Base-by-base conservation (phyloP, 2,113 vertebrate species). In the Anser cygnoides region DNA sequence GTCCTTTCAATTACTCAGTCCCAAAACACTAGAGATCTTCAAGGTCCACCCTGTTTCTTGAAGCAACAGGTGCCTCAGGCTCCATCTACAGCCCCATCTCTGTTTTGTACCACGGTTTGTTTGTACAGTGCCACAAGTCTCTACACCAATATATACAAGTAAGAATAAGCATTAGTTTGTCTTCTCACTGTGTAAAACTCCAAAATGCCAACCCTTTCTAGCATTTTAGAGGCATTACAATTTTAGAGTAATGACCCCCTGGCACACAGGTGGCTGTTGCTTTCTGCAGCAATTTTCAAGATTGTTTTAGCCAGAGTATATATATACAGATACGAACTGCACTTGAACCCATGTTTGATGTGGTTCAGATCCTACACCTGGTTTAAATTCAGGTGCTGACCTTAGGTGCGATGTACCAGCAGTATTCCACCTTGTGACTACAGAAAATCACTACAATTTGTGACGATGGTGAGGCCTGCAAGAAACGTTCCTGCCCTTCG, bases 381-480 rank as follows among this genome's bases (percentile, higher is more conserved):
- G 17, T 55, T 90, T 86, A 80, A 87, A 74, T 43, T 28, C 57
- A 62, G 28, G 8, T 63, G 50, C 63, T 90, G 75, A 50, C 41
- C 55, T 59, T 18, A 50, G 16, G n/a, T 89, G 16, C 29, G 73
- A 4, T 1, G 3, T 11, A 76, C 59, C 22, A 75, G 46, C 59
- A 84, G 59, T 37, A 52, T 29, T 71, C 37, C 13, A 71, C 12
- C 49, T 50, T 25, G 26, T 35, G 18, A 26, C 68, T 52, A 52
- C 14, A 22, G 25, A 71, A 20, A 35, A 71, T 29, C 6, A 6
- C 68, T 37, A 21, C 18, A 71, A 28, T 37, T 28, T 37, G 49
- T 52, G 44, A 13, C 15, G 9, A 62, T 7, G 6, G 8, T 0
- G 0, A 43, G 8, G 26, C 23, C 65, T 59, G 31, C 0, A 0